Base-by-base conservation (phyloP, 1,140 invertebrate genomes). In the Wiebesia pumilae region DNA sequence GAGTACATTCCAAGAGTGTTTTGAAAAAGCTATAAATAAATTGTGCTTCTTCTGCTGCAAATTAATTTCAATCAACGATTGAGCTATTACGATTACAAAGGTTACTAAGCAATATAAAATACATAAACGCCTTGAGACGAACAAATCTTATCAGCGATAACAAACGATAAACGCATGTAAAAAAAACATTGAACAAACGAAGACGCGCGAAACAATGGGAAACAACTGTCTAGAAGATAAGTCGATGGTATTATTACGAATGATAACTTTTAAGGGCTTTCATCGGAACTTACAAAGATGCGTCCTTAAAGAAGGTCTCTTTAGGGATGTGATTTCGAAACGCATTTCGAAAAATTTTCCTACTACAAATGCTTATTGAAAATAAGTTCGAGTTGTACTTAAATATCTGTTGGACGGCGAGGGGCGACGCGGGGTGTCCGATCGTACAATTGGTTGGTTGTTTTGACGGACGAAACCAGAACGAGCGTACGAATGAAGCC, bases 11-110 rank as follows among this genome's bases (percentile, higher is more conserved):
- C n/a, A 65, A 65, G 7, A 12, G 35, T 71, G n/a, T 35, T 35
- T 71, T 71, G 35, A 77, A 77, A 33, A 35, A 43, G 47, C 9
- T 27, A 77, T 43, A 77, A 77, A 77, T 77, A n/a, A 47, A n/a
- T 77, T 21, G 19, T n/a, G 38, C 6, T 12, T 47, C 27, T 1
- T 12, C 33, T 43, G 3, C 38, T 9, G 38, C 19, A 47, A 77
- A n/a, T 27, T n/a, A 77, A 27, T 77, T 47, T 40, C n/a, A n/a
- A n/a, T 78, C 9, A 78, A 51, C 47, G 75, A 30, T 51, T 14
- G 14, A n/a, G 51, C 75, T 51, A 73, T 38, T 73, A 73, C 14
- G 4, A 30, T n/a, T 71, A 38, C 30, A 35, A 71, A 35, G 21
- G 12, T 47, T 47, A 4, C 43, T 47, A 47, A 73, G 69, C 35